Evolutionary conservation across 2,113 vertebrate genomes (phyloP), one percentile per base, ranked within the genome.

Genomic region (Heterotis niloticus): DNA sequence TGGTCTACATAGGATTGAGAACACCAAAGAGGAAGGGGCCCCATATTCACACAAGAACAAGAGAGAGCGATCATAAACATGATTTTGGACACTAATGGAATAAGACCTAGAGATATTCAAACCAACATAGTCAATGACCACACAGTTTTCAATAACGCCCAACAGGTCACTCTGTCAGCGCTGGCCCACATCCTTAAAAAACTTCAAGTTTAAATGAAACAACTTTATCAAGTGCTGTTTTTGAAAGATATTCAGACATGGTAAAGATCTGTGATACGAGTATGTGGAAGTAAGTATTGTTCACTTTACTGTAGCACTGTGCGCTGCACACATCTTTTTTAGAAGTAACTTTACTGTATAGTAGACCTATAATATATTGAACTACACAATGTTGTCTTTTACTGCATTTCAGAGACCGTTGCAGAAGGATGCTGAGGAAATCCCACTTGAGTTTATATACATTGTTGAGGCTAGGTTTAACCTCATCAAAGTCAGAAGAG

Each of bases 341-440:
- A 11, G 10, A 10, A 5, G 20, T 5, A 29, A 29, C 9, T 71
- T 23, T 71, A 71, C n/a, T n/a, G n/a, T n/a, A n/a, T 34, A 71
- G 23, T 71, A 71, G 24, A 34, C 64, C 65, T 71, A 60, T 65
- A 57, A n/a, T n/a, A n/a, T n/a, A n/a, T 71, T 74, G 71, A 75
- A 80, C 23, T 65, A 80, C 71, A 67, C 71, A 74, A 59, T 67
- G 23, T 65, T 75, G 78, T 54, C 78, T 79, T 67, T 60, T 44
- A n/a, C n/a, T n/a, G n/a, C n/a, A n/a, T 23, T 60, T 78, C 76
- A 78, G 64, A 14, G 66, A 79, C 56, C 72, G n/a, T 51, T 72
- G 56, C 28, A 62, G n/a, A 72, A 64, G 29, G 56, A 79, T 75
- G 78, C 34, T 28, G 34, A 75, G 29, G 68, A 54, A 44, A 29